phyloP scores from a whole-genome alignment of 2,888 invertebrate species.

The Gryllus longicercus region DNA sequence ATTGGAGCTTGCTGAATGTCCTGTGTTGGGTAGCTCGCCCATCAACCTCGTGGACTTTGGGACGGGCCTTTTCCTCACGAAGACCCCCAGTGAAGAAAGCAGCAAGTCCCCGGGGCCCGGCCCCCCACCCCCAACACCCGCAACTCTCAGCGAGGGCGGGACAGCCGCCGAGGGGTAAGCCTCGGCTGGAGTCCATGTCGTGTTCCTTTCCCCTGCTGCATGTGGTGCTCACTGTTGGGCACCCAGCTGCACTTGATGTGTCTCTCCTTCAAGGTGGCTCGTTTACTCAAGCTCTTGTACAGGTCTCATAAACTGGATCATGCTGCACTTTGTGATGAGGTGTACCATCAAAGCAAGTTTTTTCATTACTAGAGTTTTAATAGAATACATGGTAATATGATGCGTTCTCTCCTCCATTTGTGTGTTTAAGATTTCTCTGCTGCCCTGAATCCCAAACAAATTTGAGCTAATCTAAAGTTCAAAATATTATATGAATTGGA shows the following conservation, averaged over 20 bases:
- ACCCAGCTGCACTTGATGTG: background rate
- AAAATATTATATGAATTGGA: no score
- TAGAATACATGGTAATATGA: no score
- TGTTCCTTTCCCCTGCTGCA: background rate
- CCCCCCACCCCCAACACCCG: slow-evolving; percentile 55
- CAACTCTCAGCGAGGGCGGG: slow-evolving; percentile 41
- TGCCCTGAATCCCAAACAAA: no score
- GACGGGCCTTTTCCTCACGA: slow-evolving; percentile 87
- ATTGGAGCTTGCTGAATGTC: background rate
- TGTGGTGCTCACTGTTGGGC: background rate
- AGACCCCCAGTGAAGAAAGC: slow-evolving; percentile 87
- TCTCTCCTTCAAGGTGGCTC: background rate
- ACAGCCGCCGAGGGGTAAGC: slow-evolving; percentile 30
- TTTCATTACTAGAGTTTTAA: no score
- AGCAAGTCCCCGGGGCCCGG: slow-evolving; percentile 35
- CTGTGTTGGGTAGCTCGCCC: slow-evolving; percentile 64
- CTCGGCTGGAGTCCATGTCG: background rate
- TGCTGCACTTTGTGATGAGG: no score
- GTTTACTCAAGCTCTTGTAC: background rate
- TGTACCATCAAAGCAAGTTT: no score
- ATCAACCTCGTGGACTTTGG: slow-evolving; percentile 95
- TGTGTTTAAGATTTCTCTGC: no score
- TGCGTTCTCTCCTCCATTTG: no score
- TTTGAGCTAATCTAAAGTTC: no score
- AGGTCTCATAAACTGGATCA: no score